phyloP scores from a whole-genome alignment of 2,797 vertebrate genomes.

The Crossoptilon crossoptilon region DNA sequence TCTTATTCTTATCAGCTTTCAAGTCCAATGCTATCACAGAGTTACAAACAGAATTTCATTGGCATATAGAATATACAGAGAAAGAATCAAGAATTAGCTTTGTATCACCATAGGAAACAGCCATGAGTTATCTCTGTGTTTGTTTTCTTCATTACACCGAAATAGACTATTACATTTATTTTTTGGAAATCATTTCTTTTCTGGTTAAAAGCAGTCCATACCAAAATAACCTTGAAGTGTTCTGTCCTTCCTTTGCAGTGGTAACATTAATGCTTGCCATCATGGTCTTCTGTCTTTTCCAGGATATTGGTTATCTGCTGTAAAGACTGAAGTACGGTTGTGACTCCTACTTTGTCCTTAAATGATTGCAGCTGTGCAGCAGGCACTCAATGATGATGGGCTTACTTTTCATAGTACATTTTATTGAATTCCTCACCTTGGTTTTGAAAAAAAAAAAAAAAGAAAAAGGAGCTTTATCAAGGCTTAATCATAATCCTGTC shows the following conservation, averaged over 20 bases:
- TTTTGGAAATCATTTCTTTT: neutral
- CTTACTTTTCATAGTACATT: neutral
- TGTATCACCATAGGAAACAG: neutral
- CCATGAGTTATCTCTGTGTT: neutral
- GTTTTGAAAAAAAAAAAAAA: slow-evolving; percentile 5
- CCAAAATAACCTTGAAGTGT: neutral
- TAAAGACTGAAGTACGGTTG: neutral
- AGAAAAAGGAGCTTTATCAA: neutral
- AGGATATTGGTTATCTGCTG: neutral
- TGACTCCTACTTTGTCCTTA: neutral
- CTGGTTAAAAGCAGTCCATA: neutral
- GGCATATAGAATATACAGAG: neutral
- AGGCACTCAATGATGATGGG: neutral
- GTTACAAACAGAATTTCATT: neutral
- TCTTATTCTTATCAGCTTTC: neutral
- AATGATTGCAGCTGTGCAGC: neutral
- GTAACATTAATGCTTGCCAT: neutral
- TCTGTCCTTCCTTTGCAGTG: neutral
- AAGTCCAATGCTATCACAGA: neutral
- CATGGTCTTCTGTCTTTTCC: neutral
- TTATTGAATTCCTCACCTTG: neutral
- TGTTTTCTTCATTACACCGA: neutral
- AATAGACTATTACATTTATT: neutral
- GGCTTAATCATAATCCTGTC: neutral
- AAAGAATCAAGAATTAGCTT: neutral